phyloP scores from a whole-genome alignment of 2,113 vertebrate genomes.

The Mirza zaza region DNA sequence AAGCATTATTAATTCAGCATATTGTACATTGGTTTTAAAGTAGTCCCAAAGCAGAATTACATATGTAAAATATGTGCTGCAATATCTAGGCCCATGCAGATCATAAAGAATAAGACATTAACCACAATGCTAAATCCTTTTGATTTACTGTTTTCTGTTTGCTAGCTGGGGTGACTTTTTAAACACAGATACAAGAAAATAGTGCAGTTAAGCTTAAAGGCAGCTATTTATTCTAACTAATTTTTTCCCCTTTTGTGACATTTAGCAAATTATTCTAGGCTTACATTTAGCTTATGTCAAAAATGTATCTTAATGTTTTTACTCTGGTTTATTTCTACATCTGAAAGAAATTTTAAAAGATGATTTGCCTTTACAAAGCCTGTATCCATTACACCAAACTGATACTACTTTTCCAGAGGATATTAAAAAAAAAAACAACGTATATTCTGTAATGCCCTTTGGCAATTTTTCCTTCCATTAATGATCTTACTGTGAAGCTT shows the following conservation, averaged over 20 bases:
- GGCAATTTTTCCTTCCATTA: conserved; percentile 17
- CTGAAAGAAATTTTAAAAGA: conserved; percentile 59
- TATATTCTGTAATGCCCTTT: conserved; percentile 14
- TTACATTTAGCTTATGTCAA: conserved; percentile 75
- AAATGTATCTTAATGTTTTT: conserved; percentile 70
- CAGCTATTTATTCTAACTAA: conserved; percentile 64
- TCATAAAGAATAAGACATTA: conserved; percentile 75
- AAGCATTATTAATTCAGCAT: conserved; percentile 80
- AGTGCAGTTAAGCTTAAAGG: conserved; percentile 63
- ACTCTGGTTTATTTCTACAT: conserved; percentile 66
- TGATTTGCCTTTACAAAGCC: conserved; percentile 46
- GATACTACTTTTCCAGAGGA: neutral
- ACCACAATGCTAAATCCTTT: conserved; percentile 58
- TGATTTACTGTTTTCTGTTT: conserved; percentile 72
- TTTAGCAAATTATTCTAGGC: conserved; percentile 74
- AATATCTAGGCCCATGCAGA: conserved; percentile 59
- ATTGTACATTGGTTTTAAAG: conserved; percentile 67
- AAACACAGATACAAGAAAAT: conserved; percentile 67
- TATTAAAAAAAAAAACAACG: neutral
- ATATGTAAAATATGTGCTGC: conserved; percentile 75
- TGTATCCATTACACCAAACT: conserved; percentile 7
- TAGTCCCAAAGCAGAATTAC: conserved; percentile 75
- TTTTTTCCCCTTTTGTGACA: conserved; percentile 65
- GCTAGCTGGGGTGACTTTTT: conserved; percentile 54
- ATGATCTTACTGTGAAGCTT: neutral